Evolutionary conservation across 2,888 invertebrate species (phyloP).

Genomic region (Parasteatoda lunata): DNA sequence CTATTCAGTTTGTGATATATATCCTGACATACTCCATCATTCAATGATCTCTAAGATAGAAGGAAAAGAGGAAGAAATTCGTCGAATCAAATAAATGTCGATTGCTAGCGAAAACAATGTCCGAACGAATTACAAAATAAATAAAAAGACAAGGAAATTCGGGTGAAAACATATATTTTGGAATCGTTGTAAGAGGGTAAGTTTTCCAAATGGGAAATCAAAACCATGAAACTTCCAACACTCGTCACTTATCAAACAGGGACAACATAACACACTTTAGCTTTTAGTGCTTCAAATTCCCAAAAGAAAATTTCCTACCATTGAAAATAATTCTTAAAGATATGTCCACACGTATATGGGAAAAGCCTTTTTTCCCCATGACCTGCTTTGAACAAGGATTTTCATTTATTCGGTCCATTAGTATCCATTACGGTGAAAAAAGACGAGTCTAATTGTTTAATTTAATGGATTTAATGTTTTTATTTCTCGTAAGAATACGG

Average conservation of each 20-base stretch:
- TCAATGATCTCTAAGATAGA: conserved; percentile 23
- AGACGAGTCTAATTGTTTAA: conserved; percentile 54
- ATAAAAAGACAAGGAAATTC: conserved; percentile 42
- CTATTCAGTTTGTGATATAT: not conserved
- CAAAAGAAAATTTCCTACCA: conserved; percentile 31
- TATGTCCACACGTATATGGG: conserved; percentile 41
- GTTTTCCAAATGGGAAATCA: conserved; percentile 55
- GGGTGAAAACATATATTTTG: conserved; percentile 50
- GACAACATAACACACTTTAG: conserved; percentile 61
- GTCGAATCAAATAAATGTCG: conserved; percentile 56
- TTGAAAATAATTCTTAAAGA: conserved; percentile 55
- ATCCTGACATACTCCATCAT: conserved; percentile 16
- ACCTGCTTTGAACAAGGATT: conserved; percentile 36
- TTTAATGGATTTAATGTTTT: conserved; percentile 44
- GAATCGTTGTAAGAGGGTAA: conserved; percentile 15
- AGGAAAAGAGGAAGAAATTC: conserved; percentile 20
- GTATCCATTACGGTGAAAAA: conserved; percentile 40
- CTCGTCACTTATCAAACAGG: conserved; percentile 50
- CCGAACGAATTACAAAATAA: conserved; percentile 49
- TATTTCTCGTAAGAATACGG: not conserved
- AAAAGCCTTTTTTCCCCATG: conserved; percentile 23
- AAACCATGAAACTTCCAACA: conserved; percentile 35
- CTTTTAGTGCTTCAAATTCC: conserved; percentile 57
- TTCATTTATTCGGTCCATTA: conserved; percentile 48
- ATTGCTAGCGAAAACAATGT: conserved; percentile 41